Percentiles rank a stretch among this genome's conserved stretches.
These are phyloP conservation scores for Prionailurus bengalensis DNA, from an alignment of 2,113 vertebrate genomes.

Conservation along the genomic window DNA sequence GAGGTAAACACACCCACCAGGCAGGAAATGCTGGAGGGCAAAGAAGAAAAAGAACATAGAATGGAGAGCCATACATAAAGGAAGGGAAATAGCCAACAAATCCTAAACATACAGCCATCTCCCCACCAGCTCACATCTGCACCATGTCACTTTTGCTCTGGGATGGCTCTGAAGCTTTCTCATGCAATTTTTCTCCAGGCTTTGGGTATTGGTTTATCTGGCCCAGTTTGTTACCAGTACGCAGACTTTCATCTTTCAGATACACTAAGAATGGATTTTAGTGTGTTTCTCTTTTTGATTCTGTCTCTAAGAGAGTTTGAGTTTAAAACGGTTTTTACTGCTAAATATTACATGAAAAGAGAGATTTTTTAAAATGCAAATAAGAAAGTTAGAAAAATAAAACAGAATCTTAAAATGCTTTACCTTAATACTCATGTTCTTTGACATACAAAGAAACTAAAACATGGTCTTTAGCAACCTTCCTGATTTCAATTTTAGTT, in stretches of 20 bases:
- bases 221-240: not conserved
- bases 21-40: not conserved
- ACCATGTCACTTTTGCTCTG: not conserved
- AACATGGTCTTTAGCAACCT: not conserved
- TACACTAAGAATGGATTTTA: not conserved
- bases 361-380: not conserved
- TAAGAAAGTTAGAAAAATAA: not conserved
- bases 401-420: not conserved
- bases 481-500: not conserved
- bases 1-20: not conserved
- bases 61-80: not conserved
- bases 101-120: accelerated
- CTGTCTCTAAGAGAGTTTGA: not conserved
- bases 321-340: not conserved
- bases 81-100: not conserved
- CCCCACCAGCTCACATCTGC: accelerated
- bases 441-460: not conserved
- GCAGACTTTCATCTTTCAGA: not conserved
- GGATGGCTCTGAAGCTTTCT: not conserved
- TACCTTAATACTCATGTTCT: not conserved
- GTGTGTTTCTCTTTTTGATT: not conserved
- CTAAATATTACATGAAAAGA: not conserved
- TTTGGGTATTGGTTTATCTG: not conserved
- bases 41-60: not conserved
- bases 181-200: not conserved